Conservation (phyloP, 2,888 invertebrate genomes). For the Altica lythri region DNA sequence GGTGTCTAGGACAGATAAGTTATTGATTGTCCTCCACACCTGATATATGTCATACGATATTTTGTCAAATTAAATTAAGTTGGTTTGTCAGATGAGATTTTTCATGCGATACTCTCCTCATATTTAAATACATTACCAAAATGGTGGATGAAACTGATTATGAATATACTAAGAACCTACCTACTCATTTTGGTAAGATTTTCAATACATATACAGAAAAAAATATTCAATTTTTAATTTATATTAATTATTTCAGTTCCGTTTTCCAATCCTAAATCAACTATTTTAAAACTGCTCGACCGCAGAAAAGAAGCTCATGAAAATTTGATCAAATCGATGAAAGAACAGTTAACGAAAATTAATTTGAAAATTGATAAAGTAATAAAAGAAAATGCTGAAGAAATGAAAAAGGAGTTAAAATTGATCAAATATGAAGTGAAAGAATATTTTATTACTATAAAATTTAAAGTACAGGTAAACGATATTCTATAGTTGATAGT, state of each 20-base stretch:
- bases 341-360: conserved; percentile 30
- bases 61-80: no score
- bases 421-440: conserved; percentile 33
- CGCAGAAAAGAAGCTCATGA: conserved; percentile 39
- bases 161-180: background rate
- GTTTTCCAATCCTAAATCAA: conserved; percentile 30
- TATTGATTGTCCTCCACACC: no score
- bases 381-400: conserved; percentile 42
- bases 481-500: background rate
- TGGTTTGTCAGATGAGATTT: no score
- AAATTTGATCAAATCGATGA: conserved; percentile 34
- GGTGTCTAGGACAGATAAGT: no score
- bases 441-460: conserved; percentile 16
- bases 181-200: conserved; percentile 37
- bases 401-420: conserved; percentile 29
- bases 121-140: no score
- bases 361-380: no score
- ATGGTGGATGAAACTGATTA: conserved; percentile 30
- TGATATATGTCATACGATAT: no score
- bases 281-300: conserved; percentile 32
- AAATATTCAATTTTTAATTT: background rate
- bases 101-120: no score
- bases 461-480: conserved; percentile 14
- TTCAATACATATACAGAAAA: background rate
- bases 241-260: conserved; percentile 23